These are phyloP conservation scores for Psilopsiagon aymara DNA, from an alignment of 2,113 vertebrate genomes.

Conservation along the genomic window DNA sequence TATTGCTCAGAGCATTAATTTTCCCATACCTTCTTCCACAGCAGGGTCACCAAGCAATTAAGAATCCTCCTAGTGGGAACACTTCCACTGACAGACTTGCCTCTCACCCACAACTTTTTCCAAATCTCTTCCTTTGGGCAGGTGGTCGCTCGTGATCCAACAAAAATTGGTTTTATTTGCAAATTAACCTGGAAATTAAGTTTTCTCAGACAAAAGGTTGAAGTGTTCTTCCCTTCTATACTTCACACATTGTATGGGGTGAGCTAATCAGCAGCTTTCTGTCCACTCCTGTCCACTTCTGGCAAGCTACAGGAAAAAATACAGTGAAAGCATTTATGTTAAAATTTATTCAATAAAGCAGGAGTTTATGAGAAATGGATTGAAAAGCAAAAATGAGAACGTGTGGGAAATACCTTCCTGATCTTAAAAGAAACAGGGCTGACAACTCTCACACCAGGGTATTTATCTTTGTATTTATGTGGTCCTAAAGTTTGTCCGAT, in stretches of 20 bases:
- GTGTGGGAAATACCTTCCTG: neutral
- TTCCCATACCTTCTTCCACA: conserved; percentile 28
- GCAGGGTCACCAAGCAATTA: conserved; percentile 56
- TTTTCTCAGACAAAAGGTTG: neutral
- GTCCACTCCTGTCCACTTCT: neutral
- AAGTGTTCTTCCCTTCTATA: neutral
- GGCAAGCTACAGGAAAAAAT: neutral
- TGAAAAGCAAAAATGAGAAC: neutral
- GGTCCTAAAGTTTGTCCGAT: neutral
- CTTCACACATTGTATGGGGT: neutral
- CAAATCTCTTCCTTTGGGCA: neutral
- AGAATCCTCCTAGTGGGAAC: neutral
- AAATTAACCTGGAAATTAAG: neutral
- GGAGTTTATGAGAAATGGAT: neutral
- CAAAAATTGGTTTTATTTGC: neutral
- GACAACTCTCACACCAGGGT: neutral
- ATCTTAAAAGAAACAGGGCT: neutral
- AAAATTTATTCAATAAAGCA: neutral
- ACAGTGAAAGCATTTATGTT: neutral
- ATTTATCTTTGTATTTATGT: conserved; percentile 1
- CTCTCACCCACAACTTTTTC: neutral
- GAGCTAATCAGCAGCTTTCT: neutral
- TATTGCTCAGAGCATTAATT: conserved; percentile 57
- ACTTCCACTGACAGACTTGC: conserved; percentile 3
- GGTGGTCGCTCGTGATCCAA: neutral